Conservation (phyloP, 2,888 invertebrate genomes). For the Amiota communis region DNA sequence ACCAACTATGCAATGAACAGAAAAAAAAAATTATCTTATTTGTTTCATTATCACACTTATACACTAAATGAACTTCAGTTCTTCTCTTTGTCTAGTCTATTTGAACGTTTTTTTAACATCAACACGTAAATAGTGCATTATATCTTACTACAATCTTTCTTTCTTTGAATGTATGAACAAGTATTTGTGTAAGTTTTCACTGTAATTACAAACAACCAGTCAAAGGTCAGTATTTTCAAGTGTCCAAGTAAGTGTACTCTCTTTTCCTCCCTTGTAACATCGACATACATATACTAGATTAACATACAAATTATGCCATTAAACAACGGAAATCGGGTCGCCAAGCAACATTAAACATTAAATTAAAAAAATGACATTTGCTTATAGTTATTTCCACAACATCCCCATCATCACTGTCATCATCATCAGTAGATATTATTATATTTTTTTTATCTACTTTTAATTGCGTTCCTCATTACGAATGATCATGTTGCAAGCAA, state of each 20-base stretch:
- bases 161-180: background rate
- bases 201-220: no score
- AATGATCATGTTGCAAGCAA: conserved; percentile 25
- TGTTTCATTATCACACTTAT: no score
- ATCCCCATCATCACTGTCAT: no score
- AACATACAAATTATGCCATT: conserved; percentile 56
- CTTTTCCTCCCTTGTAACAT: background rate
- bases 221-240: no score
- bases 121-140: conserved; percentile 21
- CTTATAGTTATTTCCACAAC: no score
- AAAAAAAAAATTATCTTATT: no score
- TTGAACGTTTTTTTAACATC: background rate
- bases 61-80: no score
- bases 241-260: no score
- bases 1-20: no score
- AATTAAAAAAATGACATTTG: conserved; percentile 39
- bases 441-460: conserved; percentile 65
- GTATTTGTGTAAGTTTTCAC: background rate
- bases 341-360: conserved; percentile 43
- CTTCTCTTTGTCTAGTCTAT: no score
- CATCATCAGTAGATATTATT: conserved; percentile 49
- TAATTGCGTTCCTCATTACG: conserved; percentile 62
- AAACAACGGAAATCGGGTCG: conserved; percentile 66
- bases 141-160: background rate
- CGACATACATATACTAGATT: background rate